Conservation (phyloP, 2,113 vertebrate species). For the Eretmochelys imbricata region DNA sequence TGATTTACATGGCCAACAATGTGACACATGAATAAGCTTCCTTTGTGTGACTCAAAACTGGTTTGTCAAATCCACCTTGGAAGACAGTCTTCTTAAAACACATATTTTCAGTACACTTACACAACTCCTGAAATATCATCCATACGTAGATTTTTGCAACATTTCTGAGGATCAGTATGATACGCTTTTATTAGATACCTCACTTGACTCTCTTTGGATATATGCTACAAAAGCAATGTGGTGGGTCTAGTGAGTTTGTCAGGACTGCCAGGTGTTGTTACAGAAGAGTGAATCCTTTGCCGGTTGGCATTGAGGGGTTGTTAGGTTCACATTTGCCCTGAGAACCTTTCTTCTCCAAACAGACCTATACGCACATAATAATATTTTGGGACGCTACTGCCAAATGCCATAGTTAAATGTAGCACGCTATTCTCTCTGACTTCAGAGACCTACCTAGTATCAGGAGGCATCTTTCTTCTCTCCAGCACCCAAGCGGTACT, state of each 20-base stretch:
- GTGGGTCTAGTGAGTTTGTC: background rate
- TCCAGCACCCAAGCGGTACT: background rate
- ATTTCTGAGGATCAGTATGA: background rate
- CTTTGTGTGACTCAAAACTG: background rate
- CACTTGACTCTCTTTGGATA: background rate
- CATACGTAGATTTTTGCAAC: background rate
- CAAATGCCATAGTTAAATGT: background rate
- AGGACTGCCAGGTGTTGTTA: background rate
- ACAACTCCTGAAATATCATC: background rate
- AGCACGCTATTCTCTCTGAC: background rate
- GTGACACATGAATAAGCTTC: background rate
- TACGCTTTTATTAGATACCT: background rate
- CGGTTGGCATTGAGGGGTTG: background rate
- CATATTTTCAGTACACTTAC: background rate
- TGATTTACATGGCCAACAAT: background rate
- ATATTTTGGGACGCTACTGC: fast-evolving
- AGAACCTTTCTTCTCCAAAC: fast-evolving
- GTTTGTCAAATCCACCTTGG: too few relatives aligned
- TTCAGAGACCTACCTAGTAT: fast-evolving
- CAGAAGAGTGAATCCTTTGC: background rate
- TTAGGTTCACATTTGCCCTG: background rate
- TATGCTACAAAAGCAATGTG: background rate
- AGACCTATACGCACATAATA: background rate
- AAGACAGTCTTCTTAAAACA: background rate
- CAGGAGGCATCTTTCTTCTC: fast-evolving